Evolutionary conservation across 2,797 vertebrate genomes (phyloP).

Genomic region (Morelia viridis): DNA sequence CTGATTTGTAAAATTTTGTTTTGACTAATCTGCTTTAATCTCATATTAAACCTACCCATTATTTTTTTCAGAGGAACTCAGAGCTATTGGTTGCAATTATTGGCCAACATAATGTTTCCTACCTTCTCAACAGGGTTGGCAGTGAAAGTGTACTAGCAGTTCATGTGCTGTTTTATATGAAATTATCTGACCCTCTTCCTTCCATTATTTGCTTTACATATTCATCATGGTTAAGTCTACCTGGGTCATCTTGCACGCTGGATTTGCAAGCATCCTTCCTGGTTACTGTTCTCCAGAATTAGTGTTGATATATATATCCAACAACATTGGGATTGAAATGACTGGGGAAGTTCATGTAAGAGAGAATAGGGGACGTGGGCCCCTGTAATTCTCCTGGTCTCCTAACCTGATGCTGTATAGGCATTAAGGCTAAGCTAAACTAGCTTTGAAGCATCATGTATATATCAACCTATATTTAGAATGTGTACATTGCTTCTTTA

Average conservation of each 20-base stretch:
- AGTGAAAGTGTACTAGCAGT: neutral
- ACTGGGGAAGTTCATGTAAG: neutral
- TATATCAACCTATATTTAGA: conserved; percentile 22
- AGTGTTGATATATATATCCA: neutral
- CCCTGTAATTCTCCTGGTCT: neutral
- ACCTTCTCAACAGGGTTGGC: neutral
- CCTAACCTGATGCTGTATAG: neutral
- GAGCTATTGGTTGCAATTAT: neutral
- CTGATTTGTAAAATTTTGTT: neutral
- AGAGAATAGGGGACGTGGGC: neutral
- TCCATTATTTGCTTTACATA: neutral
- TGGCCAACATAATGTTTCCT: neutral
- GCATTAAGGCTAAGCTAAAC: conserved; percentile 15
- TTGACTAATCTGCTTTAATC: neutral
- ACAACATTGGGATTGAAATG: neutral
- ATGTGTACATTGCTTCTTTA: neutral
- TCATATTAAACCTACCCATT: neutral
- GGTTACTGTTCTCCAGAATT: neutral
- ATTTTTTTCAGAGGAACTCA: neutral
- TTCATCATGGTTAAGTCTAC: neutral
- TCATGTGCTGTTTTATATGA: neutral
- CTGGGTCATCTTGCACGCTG: neutral
- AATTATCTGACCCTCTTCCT: neutral
- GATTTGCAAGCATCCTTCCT: neutral
- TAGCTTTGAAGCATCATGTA: conserved; percentile 18